Evolutionary conservation across 2,888 invertebrate genomes (phyloP).

Genomic region (Ophraella communa): DNA sequence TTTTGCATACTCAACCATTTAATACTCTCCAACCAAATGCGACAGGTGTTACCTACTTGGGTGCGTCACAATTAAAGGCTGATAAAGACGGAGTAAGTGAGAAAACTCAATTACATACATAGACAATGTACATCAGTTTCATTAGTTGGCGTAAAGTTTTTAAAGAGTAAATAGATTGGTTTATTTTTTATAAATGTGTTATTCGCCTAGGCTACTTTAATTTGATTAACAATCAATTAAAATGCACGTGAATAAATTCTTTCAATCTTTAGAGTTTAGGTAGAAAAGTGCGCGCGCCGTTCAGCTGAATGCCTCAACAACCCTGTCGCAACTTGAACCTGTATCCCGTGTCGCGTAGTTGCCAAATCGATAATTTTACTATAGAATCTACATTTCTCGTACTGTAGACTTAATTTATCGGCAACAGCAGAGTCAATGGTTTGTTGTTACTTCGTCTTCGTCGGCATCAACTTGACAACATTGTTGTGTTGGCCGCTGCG

Average conservation of each 20-base stretch:
- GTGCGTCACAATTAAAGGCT: constrained; percentile 16
- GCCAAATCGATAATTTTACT: constrained; percentile 3
- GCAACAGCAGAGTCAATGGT: not conserved
- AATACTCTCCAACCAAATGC: constrained; percentile 16
- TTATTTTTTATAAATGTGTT: not conserved
- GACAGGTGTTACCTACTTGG: constrained; percentile 20
- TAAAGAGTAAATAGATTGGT: not conserved
- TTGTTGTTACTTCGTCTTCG: not conserved
- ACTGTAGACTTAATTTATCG: not conserved
- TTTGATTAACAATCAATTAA: constrained; percentile 28
- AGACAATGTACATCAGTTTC: not conserved
- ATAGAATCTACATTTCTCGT: not conserved
- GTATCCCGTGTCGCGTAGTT: constrained; percentile 25
- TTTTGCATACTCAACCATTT: constrained; percentile 16
- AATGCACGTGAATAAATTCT: constrained; percentile 22
- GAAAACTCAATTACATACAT: not conserved
- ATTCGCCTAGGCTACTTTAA: not conserved
- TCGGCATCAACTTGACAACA: constrained; percentile 17
- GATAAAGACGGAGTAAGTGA: not conserved
- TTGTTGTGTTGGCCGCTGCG: constrained; percentile 41
- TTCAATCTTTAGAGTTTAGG: constrained; percentile 31
- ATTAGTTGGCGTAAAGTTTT: not conserved
- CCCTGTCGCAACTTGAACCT: constrained; percentile 51
- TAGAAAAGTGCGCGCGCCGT: constrained; percentile 28
- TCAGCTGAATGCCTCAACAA: constrained; percentile 38